Evolutionary conservation across 2,888 invertebrate genomes (phyloP).

Genomic region (Thysanoteuthis rhombus): DNA sequence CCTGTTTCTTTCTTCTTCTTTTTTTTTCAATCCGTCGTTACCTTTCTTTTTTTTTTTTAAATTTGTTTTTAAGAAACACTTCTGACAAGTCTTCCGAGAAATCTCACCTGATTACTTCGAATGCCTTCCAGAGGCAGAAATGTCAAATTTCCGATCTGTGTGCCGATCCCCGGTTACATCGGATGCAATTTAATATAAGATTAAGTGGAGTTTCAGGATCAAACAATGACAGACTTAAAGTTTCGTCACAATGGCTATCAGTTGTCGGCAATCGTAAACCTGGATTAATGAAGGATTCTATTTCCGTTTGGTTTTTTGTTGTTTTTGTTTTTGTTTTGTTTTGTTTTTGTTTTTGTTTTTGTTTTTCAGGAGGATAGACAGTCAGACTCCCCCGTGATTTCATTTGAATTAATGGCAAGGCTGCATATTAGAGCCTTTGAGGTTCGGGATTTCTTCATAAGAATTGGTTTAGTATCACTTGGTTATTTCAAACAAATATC

Average conservation of each 20-base stretch:
- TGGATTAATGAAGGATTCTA: neutral
- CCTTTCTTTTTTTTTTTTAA: too few species aligned
- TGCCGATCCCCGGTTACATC: neutral
- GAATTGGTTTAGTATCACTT: neutral
- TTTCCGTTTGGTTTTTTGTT: too few species aligned
- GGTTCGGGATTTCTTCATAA: neutral
- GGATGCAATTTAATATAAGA: conserved; percentile 12
- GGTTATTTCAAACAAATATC: too few species aligned
- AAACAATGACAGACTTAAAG: neutral
- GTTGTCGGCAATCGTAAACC: neutral
- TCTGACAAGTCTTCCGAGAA: neutral
- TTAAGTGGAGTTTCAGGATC: neutral
- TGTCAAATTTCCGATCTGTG: conserved; percentile 12
- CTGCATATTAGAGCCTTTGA: neutral
- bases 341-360: too few species aligned
- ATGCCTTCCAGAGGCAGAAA: neutral
- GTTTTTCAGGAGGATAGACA: neutral
- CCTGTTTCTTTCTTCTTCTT: neutral
- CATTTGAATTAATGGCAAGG: neutral
- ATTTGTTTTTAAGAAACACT: neutral
- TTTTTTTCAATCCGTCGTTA: neutral
- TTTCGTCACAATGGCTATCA: neutral
- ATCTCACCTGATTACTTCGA: neutral
- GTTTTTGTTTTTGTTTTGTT: too few species aligned
- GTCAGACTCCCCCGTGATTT: neutral